A percentile compares a stretch with the other conserved stretches of the same genome.
These are phyloP conservation scores for Uloborus plumipes DNA, from an alignment of 2,888 invertebrate species.

Conservation along the genomic window DNA sequence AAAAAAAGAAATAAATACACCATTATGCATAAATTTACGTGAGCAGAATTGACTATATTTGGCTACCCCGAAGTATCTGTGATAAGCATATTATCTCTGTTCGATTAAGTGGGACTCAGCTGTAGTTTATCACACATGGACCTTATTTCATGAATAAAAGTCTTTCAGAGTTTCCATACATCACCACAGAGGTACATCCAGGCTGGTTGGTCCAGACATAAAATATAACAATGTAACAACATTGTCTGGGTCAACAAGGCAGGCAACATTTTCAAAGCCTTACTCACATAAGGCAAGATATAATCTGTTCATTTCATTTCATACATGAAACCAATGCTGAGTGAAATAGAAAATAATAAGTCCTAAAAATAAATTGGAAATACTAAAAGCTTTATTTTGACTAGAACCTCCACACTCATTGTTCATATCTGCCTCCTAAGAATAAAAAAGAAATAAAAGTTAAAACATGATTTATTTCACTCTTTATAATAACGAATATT, in stretches of 20 bases:
- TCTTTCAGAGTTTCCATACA: slow-evolving; percentile 13
- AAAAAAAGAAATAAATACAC: too few species aligned
- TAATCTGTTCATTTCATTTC: slow-evolving; percentile 39
- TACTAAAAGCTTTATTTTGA: slow-evolving; percentile 32
- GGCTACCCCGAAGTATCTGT: slow-evolving; percentile 31
- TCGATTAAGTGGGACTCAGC: slow-evolving; percentile 39
- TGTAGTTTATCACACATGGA: slow-evolving; percentile 52
- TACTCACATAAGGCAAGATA: slow-evolving; percentile 51
- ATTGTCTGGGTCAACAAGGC: slow-evolving; percentile 60
- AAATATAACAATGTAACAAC: slow-evolving; percentile 60
- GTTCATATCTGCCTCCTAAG: slow-evolving; percentile 60
- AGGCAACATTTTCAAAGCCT: slow-evolving; percentile 46
- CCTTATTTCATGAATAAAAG: slow-evolving; percentile 37
- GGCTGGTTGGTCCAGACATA: slow-evolving; percentile 59
- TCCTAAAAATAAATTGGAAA: slow-evolving; percentile 54
- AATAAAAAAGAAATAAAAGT: not conserved
- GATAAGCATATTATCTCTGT: not conserved
- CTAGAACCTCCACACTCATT: slow-evolving; percentile 58
- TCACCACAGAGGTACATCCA: slow-evolving; percentile 41
- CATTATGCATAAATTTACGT: too few species aligned
- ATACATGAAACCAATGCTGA: slow-evolving; percentile 42
- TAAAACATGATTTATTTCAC: too few species aligned
- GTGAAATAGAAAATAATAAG: slow-evolving; percentile 33
- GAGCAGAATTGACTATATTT: not conserved
- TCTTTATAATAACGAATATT: too few species aligned